These are phyloP conservation scores for Nicator chloris DNA, from an alignment of 2,113 vertebrate species.

Conservation along the genomic window DNA sequence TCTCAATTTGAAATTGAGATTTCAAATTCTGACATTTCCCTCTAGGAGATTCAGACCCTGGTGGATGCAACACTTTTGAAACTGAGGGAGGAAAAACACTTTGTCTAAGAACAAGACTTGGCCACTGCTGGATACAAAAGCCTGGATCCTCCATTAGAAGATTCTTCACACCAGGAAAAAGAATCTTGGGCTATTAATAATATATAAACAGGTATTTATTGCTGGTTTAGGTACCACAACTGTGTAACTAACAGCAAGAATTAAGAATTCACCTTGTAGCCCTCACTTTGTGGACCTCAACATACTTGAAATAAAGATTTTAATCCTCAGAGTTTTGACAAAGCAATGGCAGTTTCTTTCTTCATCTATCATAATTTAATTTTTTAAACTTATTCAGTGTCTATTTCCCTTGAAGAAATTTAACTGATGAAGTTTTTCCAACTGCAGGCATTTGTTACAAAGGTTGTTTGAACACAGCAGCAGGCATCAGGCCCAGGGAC, in stretches of 20 bases:
- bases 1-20: too few species aligned
- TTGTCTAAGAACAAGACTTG: neutral
- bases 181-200: neutral
- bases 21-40: too few species aligned
- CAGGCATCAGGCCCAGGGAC: neutral
- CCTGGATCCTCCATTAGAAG: neutral
- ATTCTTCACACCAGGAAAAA: neutral
- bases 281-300: neutral
- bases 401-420: neutral
- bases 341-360: neutral
- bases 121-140: neutral
- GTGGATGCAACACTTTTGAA: constrained; percentile 23
- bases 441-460: neutral
- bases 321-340: neutral
- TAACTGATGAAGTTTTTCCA: neutral
- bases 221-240: neutral
- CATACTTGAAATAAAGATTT: constrained; percentile 23
- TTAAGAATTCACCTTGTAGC: neutral
- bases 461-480: neutral
- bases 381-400: neutral
- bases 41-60: constrained; percentile 65
- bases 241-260: neutral
- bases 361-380: neutral
- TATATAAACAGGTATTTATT: neutral
- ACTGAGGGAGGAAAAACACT: neutral